These are phyloP conservation scores for Melipona quadrifasciata DNA, from an alignment of 1,140 invertebrate genomes.

Conservation along the genomic window DNA sequence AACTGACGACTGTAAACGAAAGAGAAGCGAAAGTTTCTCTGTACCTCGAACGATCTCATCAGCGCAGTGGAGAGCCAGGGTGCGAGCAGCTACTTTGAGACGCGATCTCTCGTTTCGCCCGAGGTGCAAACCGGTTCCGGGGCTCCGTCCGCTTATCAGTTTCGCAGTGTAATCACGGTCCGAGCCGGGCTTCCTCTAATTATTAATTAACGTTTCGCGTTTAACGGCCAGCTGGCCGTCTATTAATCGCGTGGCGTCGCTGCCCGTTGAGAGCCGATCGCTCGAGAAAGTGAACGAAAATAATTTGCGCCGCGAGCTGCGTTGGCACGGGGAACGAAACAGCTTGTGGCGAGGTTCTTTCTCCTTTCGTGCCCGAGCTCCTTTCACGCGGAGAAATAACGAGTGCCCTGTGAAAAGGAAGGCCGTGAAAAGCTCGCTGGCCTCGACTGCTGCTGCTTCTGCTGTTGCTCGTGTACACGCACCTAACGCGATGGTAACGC, in stretches of 20 bases:
- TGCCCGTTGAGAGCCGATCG: neutral
- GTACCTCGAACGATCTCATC: neutral
- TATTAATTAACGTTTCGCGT: slow-evolving; percentile 49
- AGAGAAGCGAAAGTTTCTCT: neutral
- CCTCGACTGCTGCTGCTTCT: neutral
- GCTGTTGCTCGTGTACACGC: slow-evolving; percentile 34
- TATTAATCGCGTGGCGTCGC: slow-evolving; percentile 13
- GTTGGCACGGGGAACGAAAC: neutral
- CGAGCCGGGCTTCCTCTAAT: slow-evolving; percentile 28
- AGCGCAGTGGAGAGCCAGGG: neutral
- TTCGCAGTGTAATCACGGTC: slow-evolving; percentile 30
- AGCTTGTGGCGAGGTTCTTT: slow-evolving; percentile 14
- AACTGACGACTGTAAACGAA: neutral
- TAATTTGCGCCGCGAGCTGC: slow-evolving; percentile 12
- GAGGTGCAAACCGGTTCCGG: neutral
- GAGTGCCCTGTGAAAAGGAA: slow-evolving; percentile 61
- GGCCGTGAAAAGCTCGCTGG: slow-evolving; percentile 49
- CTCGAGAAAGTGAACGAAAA: slow-evolving; percentile 48
- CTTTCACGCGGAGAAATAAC: slow-evolving; percentile 65
- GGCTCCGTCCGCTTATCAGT: slow-evolving; percentile 7
- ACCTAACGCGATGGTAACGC: slow-evolving; percentile 59
- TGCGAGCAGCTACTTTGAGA: neutral
- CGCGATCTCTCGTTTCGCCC: neutral
- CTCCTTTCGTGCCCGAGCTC: neutral
- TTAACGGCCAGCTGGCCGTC: neutral